A percentile compares a stretch with the other conserved stretches of the same genome.
Evolutionary conservation across 2,797 vertebrate genomes (phyloP).

Genomic region (Ptychadena robeensis): DNA sequence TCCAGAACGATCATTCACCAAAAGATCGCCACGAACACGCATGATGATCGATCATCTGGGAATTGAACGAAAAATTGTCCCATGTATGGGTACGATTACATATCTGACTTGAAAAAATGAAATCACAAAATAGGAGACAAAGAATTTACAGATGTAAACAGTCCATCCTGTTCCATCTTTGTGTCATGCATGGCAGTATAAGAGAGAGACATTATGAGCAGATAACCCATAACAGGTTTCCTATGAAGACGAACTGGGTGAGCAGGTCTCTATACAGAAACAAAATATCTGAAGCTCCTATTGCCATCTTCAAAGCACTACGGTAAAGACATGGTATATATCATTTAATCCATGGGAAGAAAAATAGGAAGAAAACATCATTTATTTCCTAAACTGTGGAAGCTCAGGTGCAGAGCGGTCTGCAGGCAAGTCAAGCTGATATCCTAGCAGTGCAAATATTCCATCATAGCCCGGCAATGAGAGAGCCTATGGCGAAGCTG

Average conservation of each 20-base stretch:
- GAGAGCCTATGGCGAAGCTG: conserved; percentile 23
- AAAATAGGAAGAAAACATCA: conserved; percentile 30
- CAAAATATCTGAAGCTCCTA: background rate
- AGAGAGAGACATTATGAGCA: background rate
- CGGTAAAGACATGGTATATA: background rate
- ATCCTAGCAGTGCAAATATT: fast-evolving
- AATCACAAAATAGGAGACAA: too few species aligned
- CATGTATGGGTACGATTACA: too few species aligned
- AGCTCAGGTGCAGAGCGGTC: background rate
- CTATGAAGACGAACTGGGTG: background rate
- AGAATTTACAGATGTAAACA: background rate
- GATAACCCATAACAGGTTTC: background rate
- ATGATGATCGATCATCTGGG: too few species aligned
- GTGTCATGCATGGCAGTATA: background rate
- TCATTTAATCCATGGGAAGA: background rate
- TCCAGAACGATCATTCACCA: too few species aligned
- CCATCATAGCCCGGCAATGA: conserved; percentile 46
- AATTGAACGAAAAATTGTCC: too few species aligned
- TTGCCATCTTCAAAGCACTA: background rate
- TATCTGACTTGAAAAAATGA: too few species aligned
- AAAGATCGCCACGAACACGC: too few species aligned
- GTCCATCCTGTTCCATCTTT: background rate
- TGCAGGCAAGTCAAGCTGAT: conserved; percentile 5
- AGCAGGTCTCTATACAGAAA: too few species aligned
- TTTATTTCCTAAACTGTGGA: conserved; percentile 27